Base-by-base conservation (phyloP, 2,797 vertebrate species). In the Sebastes matsubarae region DNA sequence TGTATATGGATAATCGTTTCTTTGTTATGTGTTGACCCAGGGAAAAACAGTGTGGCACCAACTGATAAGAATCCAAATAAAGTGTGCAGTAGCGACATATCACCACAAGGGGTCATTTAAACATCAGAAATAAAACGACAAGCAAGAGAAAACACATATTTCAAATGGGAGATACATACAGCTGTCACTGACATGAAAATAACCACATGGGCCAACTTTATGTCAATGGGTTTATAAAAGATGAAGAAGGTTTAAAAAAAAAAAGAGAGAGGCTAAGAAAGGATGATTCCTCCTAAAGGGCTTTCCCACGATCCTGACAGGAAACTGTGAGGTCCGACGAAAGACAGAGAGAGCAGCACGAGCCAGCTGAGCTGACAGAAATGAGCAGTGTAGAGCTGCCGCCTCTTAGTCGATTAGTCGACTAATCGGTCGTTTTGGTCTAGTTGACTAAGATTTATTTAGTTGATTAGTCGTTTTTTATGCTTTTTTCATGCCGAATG, bases 231-330 rank as follows among this genome's bases (percentile, higher is more conserved):
- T 73, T 79, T 64, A 81, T 24, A 61, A 74, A 79, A 60, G 3
- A 75, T 13, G 30, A 24, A 4, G 14, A 58, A 24, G 13, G 60
- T 42, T 66, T n/a, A 34, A 61, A 77, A 75, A 59, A 59, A 58
- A 27, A 52, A 29, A 36, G 25, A 27, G 3, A 55, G 12, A 71
- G 10, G 58, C 61, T 24, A 29, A 69, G 14, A 81, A 20, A 76
- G 68, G 72, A 85, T 8, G 57, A 79, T 46, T 82, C 57, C 60
- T 83, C 59, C 50, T 9, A 24, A 52, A 92, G 86, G 72, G 78
- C 83, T 89, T 94, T 96, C 93, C 90, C 94, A 95, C 74, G 86
- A 88, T 86, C 91, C 83, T 46, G 73, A 95, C 91, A 94, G 94
- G 94, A 96, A 95, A 88, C 73, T 38, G 80, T 14, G 78, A 55